Evolutionary conservation across 1,140 invertebrate species (phyloP).

Genomic region (Drosophila dunni): DNA sequence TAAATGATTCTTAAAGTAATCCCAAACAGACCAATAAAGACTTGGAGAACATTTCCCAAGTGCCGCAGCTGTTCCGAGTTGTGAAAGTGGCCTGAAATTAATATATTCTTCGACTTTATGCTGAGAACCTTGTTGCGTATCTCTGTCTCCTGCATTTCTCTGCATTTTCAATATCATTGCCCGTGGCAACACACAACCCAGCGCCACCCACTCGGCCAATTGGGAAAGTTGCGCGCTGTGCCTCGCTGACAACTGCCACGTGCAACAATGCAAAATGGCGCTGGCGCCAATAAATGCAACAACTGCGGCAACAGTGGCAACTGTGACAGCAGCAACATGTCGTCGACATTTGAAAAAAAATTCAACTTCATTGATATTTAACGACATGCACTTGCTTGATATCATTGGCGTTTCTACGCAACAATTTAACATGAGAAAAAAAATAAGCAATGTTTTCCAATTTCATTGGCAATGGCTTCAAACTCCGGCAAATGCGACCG

Average conservation of each 20-base stretch:
- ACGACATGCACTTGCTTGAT: slow-evolving; percentile 61
- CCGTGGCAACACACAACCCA: not conserved
- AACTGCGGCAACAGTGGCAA: slow-evolving; percentile 23
- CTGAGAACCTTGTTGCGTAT: not conserved
- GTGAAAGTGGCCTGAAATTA: slow-evolving; percentile 23
- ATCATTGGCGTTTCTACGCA: slow-evolving; percentile 72
- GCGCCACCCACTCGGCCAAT: slow-evolving; percentile 16
- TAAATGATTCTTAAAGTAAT: slow-evolving; percentile 7
- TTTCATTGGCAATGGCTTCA: slow-evolving; percentile 68
- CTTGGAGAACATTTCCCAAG: not conserved
- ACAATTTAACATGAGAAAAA: slow-evolving; percentile 72
- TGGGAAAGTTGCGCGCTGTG: slow-evolving; percentile 29
- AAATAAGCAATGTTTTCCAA: slow-evolving; percentile 74
- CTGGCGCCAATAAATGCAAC: slow-evolving; percentile 49
- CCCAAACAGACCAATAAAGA: not conserved
- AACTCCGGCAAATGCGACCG: slow-evolving; percentile 52
- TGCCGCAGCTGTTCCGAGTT: not conserved
- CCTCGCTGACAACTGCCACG: slow-evolving; percentile 46
- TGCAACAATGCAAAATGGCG: slow-evolving; percentile 81
- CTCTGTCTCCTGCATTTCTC: not conserved
- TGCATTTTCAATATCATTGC: slow-evolving; percentile 12
- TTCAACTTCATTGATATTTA: slow-evolving; percentile 69
- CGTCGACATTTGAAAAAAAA: slow-evolving; percentile 14
- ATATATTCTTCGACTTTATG: slow-evolving; percentile 12
- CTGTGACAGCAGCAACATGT: slow-evolving; percentile 43